Evolutionary conservation across 1,140 invertebrate genomes (phyloP).

Genomic region (Saxidomus purpurata): DNA sequence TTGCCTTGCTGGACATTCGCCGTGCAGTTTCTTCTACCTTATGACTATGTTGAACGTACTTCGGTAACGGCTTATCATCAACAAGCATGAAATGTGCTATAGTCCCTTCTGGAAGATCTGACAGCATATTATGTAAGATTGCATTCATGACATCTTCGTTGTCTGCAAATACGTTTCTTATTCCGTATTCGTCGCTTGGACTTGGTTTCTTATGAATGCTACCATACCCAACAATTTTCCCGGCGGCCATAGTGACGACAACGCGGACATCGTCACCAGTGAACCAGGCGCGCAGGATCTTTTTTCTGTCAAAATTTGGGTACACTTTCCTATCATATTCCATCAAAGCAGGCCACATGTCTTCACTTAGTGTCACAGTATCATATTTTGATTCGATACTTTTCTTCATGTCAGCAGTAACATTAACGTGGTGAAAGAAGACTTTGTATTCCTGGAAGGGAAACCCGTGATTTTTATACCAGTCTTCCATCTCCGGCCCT

Average conservation of each 20-base stretch:
- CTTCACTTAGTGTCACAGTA: background rate
- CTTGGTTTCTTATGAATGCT: conserved; percentile 29
- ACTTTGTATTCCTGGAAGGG: background rate
- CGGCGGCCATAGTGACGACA: background rate
- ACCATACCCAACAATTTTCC: conserved; percentile 42
- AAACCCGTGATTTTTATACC: conserved; percentile 38
- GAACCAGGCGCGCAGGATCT: conserved; percentile 44
- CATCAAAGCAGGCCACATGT: conserved; percentile 28
- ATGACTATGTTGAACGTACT: conserved; percentile 21
- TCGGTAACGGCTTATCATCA: conserved; percentile 34
- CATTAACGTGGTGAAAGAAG: background rate
- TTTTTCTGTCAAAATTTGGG: conserved; percentile 20
- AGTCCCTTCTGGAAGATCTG: background rate
- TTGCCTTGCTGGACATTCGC: conserved; percentile 34
- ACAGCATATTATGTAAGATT: conserved; percentile 12
- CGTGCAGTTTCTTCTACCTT: background rate
- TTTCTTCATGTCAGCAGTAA: conserved; percentile 42
- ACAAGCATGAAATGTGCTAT: background rate
- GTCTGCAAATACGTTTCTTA: conserved; percentile 31
- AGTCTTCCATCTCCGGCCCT: conserved; percentile 9
- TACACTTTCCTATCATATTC: conserved; percentile 32
- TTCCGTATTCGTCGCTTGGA: background rate
- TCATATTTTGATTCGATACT: background rate
- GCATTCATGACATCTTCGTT: conserved; percentile 35
- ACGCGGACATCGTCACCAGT: background rate